Base-by-base conservation (phyloP, 2,888 invertebrate genomes). In the Clusia tigrina region DNA sequence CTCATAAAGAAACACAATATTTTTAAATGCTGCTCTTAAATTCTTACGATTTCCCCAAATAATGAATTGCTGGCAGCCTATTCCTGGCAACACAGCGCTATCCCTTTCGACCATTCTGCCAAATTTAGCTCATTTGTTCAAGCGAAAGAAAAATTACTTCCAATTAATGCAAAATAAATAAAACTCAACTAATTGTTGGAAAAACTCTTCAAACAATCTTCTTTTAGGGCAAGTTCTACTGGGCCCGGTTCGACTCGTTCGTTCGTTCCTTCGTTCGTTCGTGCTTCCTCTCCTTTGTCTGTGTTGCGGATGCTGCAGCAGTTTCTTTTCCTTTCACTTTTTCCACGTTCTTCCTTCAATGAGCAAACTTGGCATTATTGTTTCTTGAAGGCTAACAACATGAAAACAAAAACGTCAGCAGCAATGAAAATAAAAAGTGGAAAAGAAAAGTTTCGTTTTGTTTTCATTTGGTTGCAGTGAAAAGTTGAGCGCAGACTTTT, bases 161-260 rank as follows among this genome's bases (percentile, higher is more conserved):
- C 76, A 78, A 78, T 78, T 78, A 78, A 78, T 77, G 73, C 73
- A 72, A 74, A 76, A 73, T 78, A 77, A 75, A 78, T 74, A 78
- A 78, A 76, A 78, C 76, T 72, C 75, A 71, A 74, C 75, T 76
- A 78, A 79, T 79, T 79, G 79, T 77, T 77, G 68, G 68, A 70
- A 73, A 63, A 63, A 63, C 54, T 60, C 37, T 46, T 52, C 58
- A 67, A 65, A 65, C 71, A 61, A 55, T 46, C 57, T 37, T 37
- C 23, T 24, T 23, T 38, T 57, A 18, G 46, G 48, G 57, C 26
- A 57, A 10, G n/a, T 59, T 59, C 15, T 37, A 6, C 12, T 9
- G 9, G n/a, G n/a, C 15, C 15, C 9, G n/a, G n/a, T n/a, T n/a
- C n/a, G n/a, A n/a, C 32, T 12, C 32, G 5, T 32, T 32, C 12